Base-by-base conservation (phyloP, 2,113 vertebrate genomes). In the Nerophis lumbriciformis region DNA sequence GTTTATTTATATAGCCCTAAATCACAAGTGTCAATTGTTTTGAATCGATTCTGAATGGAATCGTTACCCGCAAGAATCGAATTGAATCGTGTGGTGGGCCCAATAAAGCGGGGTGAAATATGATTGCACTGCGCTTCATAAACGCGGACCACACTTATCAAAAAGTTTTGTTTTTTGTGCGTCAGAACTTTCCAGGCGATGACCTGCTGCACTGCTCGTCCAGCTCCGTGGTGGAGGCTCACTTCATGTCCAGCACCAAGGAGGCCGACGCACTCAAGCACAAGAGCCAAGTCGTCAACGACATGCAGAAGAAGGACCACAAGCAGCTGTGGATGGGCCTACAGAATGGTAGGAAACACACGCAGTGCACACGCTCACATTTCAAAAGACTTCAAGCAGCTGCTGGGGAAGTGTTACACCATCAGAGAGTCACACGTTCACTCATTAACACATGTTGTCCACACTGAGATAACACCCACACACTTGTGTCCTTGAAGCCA, bases 281-380 rank as follows among this genome's bases (percentile, higher is more conserved):
- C 89, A 99, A 99, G 92, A 93, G 97, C 79, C 96, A 98, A 89
- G 92, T 99, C 39, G 93, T 99, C 78, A 98, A 99, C 75, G 97
- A 99, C 86, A 99, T 99, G 97, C 97, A 99, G 90, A 98, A 97
- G 76, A 99, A 98, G 86, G 97, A 99, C 89, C 97, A 99, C 88
- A 99, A 99, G n/a, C 97, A 98, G 71, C 92, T 99, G 72, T 99
- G 97, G 97, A 98, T 99, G 97, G 97, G 96, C 69, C 91, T 99
- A 73, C 97, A 99, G 82, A 98, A 98, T 48, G 96, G 97, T 98
- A 90, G 88, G 80, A 36, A 19, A 62, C 51, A 58, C 63, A 58
- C 54, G 19, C 11, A 61, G 8, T 42, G 10, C 11, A 61, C 53
- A 71, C 52, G 51, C 39, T 38, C 42, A 35, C 36, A 57, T 28